phyloP scores from a whole-genome alignment of 2,888 invertebrate genomes.

The Lissonota sp. region DNA sequence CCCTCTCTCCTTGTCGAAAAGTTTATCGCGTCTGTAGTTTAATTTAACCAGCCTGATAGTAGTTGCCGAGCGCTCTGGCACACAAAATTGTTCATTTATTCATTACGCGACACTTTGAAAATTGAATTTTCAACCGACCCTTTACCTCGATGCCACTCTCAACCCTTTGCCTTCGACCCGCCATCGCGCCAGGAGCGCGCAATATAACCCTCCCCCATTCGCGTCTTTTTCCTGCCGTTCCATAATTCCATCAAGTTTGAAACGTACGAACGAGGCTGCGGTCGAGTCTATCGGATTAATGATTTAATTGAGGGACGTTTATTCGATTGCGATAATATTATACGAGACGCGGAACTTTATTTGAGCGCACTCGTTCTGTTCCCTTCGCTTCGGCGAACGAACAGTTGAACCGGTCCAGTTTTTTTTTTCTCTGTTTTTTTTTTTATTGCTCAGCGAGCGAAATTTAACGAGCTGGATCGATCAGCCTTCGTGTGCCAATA shows the following conservation, averaged over 20 bases:
- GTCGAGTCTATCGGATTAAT: constrained; percentile 51
- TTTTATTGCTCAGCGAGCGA: not conserved
- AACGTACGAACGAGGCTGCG: constrained; percentile 36
- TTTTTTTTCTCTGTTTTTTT: constrained; percentile 5
- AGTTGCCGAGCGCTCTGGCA: constrained; percentile 9
- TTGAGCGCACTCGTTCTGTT: not conserved
- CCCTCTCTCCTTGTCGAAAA: constrained; percentile 1
- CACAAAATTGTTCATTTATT: constrained; percentile 58
- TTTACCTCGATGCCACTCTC: constrained; percentile 15
- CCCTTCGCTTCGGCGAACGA: not conserved
- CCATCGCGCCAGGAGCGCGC: no score
- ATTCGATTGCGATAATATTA: constrained; percentile 55
- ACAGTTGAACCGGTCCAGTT: not conserved
- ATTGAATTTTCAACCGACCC: constrained; percentile 53
- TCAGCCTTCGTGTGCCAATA: no score
- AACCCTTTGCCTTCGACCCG: constrained; percentile 27
- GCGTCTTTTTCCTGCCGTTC: constrained; percentile 2
- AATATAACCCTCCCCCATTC: not conserved
- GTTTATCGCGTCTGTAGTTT: constrained; percentile 24
- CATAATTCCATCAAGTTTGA: constrained; percentile 48
- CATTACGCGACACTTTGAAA: constrained; percentile 60
- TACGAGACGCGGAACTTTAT: constrained; percentile 26
- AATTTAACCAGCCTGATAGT: constrained; percentile 14
- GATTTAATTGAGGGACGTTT: constrained; percentile 52
- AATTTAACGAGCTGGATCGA: not conserved